Percentiles rank a stretch among this genome's conserved stretches.
Conservation (phyloP, 2,888 invertebrate genomes). For the Eurois occulta region DNA sequence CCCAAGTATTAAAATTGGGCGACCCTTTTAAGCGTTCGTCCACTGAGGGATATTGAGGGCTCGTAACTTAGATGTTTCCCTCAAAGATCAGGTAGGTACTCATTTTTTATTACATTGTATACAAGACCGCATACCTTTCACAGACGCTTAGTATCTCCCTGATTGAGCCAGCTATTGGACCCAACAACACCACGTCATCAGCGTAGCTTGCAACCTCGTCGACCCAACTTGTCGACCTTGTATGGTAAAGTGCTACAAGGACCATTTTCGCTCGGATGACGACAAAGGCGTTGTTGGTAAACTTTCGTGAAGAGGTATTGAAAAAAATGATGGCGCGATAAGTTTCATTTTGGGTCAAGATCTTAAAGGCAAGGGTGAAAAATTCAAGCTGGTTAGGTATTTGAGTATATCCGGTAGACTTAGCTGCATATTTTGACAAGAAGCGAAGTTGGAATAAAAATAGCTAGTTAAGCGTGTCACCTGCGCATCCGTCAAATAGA, state of each 20-base stretch:
- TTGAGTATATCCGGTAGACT: neutral
- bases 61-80: no score
- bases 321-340: neutral
- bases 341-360: neutral
- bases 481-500: conserved; percentile 81
- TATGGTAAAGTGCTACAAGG: neutral
- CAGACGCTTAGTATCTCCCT: no score
- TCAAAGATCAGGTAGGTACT: no score
- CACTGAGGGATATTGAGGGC: no score
- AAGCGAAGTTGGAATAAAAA: neutral
- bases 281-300: neutral
- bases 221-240: no score
- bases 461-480: conserved; percentile 69
- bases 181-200: no score
- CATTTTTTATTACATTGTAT: no score
- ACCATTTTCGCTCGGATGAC: neutral
- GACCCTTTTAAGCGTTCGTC: no score
- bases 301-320: neutral
- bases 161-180: no score
- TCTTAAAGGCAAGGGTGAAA: neutral
- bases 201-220: no score
- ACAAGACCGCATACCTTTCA: no score
- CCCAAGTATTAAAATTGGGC: no score
- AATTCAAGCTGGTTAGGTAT: neutral
- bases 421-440: neutral